Evolutionary conservation across 2,797 vertebrate species (phyloP), one percentile per base, ranked within the genome.

Genomic region (Stomatorhinus walkeri): DNA sequence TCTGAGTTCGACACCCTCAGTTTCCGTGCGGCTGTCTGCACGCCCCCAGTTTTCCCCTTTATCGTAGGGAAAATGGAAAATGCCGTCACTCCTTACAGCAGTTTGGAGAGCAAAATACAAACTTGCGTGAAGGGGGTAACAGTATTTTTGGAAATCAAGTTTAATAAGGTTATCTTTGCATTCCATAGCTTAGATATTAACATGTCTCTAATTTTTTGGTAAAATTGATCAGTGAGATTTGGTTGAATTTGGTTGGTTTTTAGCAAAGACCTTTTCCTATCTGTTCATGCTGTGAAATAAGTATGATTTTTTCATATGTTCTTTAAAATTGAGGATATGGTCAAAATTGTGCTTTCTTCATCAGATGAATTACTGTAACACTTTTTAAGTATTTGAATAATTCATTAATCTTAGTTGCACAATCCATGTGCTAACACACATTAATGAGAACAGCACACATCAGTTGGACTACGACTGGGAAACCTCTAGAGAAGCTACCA

Each of bases 221-320:
- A 19, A 76, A 76, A 76, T 76, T 12, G 9, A 28, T 28, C 0
- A 3, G 22, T 64, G 61, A 64, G 22, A 64, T 64, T 64, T 64
- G 9, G 68, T 19, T 76, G 68, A 76, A 76, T 76, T 76, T 76
- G 14, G 12, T 32, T 32, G 28, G 28, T 36, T 72, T 68, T 36
- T 72, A 76, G 28, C 10, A 16, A 36, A 14, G 40, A 32, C 24
- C 22, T 64, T 64, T 64, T 64, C 24, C 22, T 9, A 9, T 64
- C 22, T 28, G 59, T 64, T 64, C 3, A 3, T 64, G 32, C 68
- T 19, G 68, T 28, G 32, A 76, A 76, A 76, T 40, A 76, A 84
- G 16, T 81, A 5, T 81, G 32, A 46, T 3, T 16, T 84, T 87
- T 43, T 87, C 24, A 46, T 90, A 32, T 83, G 81, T 91, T 51